A percentile compares a stretch with the other conserved stretches of the same genome.
Evolutionary conservation across 2,888 invertebrate genomes (phyloP).

Genomic region (Diaperis boleti): DNA sequence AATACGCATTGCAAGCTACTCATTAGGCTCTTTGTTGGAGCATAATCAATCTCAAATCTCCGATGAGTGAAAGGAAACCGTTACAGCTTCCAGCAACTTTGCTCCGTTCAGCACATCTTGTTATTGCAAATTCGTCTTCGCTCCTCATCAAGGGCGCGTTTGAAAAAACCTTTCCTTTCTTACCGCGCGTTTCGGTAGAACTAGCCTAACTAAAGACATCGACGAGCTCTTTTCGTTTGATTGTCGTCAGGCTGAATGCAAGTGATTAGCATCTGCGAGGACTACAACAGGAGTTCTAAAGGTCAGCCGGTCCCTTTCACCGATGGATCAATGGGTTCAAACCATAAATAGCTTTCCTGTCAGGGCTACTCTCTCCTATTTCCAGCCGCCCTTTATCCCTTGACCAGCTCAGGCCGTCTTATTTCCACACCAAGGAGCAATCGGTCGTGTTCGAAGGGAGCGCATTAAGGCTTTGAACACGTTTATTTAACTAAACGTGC

Average conservation of each 20-base stretch:
- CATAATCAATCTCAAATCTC: constrained; percentile 51
- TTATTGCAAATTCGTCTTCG: constrained; percentile 36
- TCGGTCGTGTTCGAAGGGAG: constrained; percentile 55
- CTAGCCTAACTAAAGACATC: too few relatives aligned
- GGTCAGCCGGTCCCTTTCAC: constrained; percentile 57
- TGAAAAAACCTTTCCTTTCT: constrained; percentile 27
- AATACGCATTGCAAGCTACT: constrained; percentile 48
- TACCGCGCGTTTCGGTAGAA: constrained; percentile 10
- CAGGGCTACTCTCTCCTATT: constrained; percentile 49
- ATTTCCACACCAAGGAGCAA: constrained; percentile 57
- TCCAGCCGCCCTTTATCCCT: constrained; percentile 48
- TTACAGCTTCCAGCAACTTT: constrained; percentile 27
- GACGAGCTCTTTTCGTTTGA: too few relatives aligned
- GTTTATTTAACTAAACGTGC: constrained; percentile 57
- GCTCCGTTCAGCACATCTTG: constrained; percentile 39
- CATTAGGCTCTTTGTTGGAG: constrained; percentile 50
- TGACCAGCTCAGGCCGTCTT: constrained; percentile 52
- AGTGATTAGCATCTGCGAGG: constrained; percentile 32
- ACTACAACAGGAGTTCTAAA: constrained; percentile 50
- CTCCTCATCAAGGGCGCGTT: constrained; percentile 27
- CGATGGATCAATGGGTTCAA: constrained; percentile 59
- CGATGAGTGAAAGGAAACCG: constrained; percentile 43
- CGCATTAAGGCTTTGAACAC: constrained; percentile 55
- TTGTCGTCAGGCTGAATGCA: too few relatives aligned
- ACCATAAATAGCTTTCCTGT: constrained; percentile 61